Evolutionary conservation across 2,113 vertebrate species (phyloP).

Genomic region (Heliornis fulica): DNA sequence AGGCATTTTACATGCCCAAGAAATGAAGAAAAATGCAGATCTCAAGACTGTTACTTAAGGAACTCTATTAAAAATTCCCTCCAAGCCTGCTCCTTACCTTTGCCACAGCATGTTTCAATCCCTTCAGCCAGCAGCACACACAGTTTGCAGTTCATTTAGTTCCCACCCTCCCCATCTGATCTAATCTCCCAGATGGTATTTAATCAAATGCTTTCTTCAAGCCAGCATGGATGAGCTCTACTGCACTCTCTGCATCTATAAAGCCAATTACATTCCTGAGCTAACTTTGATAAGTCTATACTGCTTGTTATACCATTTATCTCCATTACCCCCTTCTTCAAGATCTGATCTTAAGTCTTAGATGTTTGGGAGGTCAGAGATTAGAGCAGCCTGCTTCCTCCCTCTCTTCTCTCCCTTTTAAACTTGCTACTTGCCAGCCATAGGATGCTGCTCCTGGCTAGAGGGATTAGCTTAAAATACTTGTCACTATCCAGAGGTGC

Average conservation of each 20-base stretch:
- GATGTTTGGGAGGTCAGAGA: background rate
- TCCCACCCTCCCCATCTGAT: background rate
- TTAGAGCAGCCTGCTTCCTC: background rate
- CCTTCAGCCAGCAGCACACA: background rate
- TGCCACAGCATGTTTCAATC: background rate
- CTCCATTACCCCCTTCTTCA: background rate
- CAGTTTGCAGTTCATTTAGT: background rate
- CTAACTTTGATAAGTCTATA: background rate
- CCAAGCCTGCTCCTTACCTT: background rate
- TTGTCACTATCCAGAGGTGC: background rate
- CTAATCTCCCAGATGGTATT: background rate
- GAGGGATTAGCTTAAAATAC: background rate
- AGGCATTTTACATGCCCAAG: background rate
- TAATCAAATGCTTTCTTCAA: background rate
- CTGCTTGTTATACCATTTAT: background rate
- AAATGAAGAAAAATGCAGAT: background rate
- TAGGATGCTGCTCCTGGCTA: background rate
- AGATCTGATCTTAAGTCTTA: background rate
- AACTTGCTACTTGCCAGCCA: background rate
- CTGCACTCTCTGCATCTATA: background rate
- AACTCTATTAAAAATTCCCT: background rate
- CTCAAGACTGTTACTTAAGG: background rate
- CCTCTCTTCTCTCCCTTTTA: background rate
- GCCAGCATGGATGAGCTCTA: background rate
- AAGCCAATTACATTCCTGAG: background rate